phyloP scores from a whole-genome alignment of 2,888 invertebrate genomes.

The Syrista parreyssii region DNA sequence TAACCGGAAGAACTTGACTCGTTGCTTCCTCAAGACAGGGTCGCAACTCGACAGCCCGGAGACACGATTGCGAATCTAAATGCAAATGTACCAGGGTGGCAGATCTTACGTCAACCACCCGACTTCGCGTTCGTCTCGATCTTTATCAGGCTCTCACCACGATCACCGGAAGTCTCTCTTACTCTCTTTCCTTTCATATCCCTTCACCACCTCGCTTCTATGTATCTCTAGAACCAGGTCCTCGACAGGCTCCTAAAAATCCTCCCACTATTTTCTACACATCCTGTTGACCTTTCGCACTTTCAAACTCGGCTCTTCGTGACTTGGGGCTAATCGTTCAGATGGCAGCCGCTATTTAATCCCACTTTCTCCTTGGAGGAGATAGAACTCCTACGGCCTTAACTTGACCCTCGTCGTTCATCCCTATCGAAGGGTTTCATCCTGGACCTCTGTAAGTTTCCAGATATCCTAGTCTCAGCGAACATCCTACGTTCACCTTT shows the following conservation, averaged over 20 bases:
- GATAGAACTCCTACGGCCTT: neutral
- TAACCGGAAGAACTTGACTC: neutral
- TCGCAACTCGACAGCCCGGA: slow-evolving; percentile 6
- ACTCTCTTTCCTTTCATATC: neutral
- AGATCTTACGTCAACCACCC: neutral
- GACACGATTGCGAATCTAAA: slow-evolving; percentile 28
- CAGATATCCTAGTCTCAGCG: neutral
- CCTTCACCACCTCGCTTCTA: neutral
- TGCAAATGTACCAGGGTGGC: slow-evolving; percentile 18
- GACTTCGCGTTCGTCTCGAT: neutral
- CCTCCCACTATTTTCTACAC: neutral
- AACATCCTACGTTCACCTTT: neutral
- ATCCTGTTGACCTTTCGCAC: neutral
- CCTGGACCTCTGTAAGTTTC: neutral
- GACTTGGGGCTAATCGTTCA: neutral
- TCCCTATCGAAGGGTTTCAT: neutral
- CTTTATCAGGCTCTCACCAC: neutral
- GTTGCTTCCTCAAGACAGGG: neutral
- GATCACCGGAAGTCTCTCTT: neutral
- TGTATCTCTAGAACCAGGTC: neutral
- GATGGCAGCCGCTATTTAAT: neutral
- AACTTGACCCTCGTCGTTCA: neutral
- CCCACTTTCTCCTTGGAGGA: neutral
- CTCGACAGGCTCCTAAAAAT: neutral
- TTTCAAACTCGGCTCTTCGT: neutral